Conservation (phyloP, 1,140 invertebrate species). For the Leptinotarsa texana region DNA sequence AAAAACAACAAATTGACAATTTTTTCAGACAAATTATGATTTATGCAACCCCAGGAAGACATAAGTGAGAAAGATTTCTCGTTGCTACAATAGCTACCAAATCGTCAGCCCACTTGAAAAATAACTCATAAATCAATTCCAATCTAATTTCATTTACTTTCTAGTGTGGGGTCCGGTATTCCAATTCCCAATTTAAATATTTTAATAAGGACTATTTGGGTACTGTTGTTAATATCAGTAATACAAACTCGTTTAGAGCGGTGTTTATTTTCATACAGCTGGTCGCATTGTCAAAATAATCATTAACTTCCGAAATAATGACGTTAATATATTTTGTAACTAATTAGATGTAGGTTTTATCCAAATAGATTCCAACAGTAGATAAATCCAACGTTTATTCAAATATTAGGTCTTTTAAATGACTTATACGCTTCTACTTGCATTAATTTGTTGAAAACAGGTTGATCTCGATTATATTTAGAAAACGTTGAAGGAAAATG, state of each 20-base stretch:
- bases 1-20: too few species aligned
- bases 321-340: conserved; percentile 32
- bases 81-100: background rate
- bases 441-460: too few species aligned
- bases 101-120: background rate
- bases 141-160: background rate
- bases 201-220: conserved; percentile 2
- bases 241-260: background rate
- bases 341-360: conserved; percentile 27
- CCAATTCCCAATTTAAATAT: conserved; percentile 4
- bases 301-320: conserved; percentile 32
- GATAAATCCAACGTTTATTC: conserved; percentile 17
- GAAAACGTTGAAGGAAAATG: too few species aligned
- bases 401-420: background rate
- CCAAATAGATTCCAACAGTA: conserved; percentile 5
- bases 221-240: background rate
- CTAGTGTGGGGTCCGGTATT: conserved; percentile 9
- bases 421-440: too few species aligned
- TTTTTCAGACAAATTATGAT: too few species aligned
- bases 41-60: too few species aligned
- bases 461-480: too few species aligned
- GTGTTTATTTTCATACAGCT: conserved; percentile 9
- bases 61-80: too few species aligned
- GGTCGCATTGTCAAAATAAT: conserved; percentile 23
- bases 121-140: background rate